Evolutionary conservation across 1,140 invertebrate genomes (phyloP), one percentile per base, ranked within the genome.

Genomic region (Antheraea mylitta): DNA sequence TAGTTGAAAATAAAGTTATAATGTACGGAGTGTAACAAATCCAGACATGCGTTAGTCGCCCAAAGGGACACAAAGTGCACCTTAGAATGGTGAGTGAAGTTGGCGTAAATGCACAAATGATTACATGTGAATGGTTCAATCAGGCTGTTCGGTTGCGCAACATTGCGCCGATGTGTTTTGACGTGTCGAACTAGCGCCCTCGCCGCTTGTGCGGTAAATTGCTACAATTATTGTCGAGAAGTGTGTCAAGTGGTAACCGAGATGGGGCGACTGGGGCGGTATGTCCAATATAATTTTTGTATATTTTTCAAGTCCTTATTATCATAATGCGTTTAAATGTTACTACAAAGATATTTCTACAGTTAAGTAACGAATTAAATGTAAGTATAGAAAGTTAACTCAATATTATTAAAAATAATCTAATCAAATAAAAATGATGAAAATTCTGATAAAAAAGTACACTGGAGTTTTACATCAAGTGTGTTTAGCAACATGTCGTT

Each of bases 221-320:
- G 82, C 82, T 80, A 81, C 82, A 87, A 90, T 90, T 88, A 90
- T 82, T 80, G 82, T 74, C 67, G 58, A 76, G 79, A 89, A 82
- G 74, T 89, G 81, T 89, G 87, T 86, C 85, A 87, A 85, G 76
- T 78, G 63, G 80, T 76, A 76, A 78, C 65, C 64, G 73, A 66
- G 68, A 66, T 22, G 76, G 60, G 85, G 77, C 74, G 61, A 37
- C 13, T 66, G 71, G 78, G 78, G 72, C 61, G 18, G 45, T 64
- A 18, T 64, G 42, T 0, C 9, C 45, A n/a, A n/a, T 53, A 6
- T 53, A 16, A 53, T 53, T 53, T 30, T 2, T 30, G 22, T 1
- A 30, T 4, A 30, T 30, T 30, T 30, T 30, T 30, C 22, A 30
- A 30, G 22, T 30, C 4, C 1, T 30, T 30, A 30, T 30, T 30